These are phyloP conservation scores for Euthynnus affinis DNA, from an alignment of 2,797 vertebrate genomes.

Conservation along the genomic window DNA sequence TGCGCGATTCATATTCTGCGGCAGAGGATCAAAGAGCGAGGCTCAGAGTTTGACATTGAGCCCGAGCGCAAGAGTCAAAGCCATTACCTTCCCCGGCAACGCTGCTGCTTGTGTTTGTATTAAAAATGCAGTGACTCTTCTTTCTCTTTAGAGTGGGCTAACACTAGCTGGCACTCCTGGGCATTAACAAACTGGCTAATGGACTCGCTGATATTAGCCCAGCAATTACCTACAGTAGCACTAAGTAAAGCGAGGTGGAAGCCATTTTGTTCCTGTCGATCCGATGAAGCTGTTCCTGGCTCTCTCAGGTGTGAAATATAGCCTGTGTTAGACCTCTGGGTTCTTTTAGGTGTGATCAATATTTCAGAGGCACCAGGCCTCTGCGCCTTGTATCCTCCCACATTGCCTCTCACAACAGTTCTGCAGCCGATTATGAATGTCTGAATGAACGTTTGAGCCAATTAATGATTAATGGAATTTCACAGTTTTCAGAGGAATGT, in stretches of 20 bases:
- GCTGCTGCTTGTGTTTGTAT: conserved; percentile 64
- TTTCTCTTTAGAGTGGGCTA: conserved; percentile 50
- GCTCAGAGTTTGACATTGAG: conserved; percentile 82
- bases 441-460: conserved; percentile 70
- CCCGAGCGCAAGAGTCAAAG: conserved; percentile 77
- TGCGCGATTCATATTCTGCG: conserved; percentile 80
- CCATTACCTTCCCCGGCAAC: conserved; percentile 69
- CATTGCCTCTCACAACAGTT: conserved; percentile 61
- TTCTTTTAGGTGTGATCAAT: conserved; percentile 82
- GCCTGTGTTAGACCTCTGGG: conserved; percentile 67
- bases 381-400: conserved; percentile 55
- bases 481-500: conserved; percentile 65
- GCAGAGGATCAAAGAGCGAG: conserved; percentile 79
- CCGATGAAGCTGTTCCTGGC: conserved; percentile 63
- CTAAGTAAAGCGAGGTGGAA: conserved; percentile 61
- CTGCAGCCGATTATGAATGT: conserved; percentile 71
- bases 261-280: conserved; percentile 81
- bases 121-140: conserved; percentile 75
- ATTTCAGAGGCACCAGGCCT: conserved; percentile 74
- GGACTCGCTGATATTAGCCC: conserved; percentile 64
- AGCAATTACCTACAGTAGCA: conserved; percentile 65
- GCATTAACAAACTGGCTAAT: conserved; percentile 79
- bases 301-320: conserved; percentile 79
- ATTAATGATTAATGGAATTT: conserved; percentile 78
- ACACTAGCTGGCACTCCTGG: conserved; percentile 66